These are phyloP conservation scores for Scytalopus superciliaris DNA, from an alignment of 2,113 vertebrate species.

Conservation along the genomic window DNA sequence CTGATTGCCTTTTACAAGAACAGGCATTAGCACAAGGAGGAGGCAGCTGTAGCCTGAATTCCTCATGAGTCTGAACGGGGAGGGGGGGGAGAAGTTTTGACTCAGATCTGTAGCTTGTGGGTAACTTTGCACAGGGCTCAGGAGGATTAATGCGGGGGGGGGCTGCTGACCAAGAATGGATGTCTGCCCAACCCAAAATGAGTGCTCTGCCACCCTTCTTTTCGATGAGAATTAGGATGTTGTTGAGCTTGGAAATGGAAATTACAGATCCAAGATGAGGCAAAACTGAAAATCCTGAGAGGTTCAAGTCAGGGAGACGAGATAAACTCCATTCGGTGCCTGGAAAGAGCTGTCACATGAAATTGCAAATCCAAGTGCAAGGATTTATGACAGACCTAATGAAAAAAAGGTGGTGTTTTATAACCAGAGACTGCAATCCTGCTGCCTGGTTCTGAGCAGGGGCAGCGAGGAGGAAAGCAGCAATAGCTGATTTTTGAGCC, in stretches of 20 bases:
- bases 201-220: background rate
- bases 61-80: background rate
- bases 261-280: background rate
- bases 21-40: background rate
- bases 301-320: background rate
- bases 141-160: background rate
- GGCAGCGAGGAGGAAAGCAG: background rate
- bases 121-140: background rate
- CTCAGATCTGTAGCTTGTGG: background rate
- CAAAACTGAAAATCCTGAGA: constrained; percentile 5
- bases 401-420: background rate
- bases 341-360: constrained; percentile 45
- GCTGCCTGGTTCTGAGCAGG: background rate
- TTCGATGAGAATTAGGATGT: background rate
- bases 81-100: background rate
- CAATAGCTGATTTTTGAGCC: background rate
- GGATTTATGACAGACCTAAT: constrained; percentile 41
- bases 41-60: background rate
- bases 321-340: background rate
- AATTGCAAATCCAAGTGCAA: constrained; percentile 27
- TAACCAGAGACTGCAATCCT: constrained; percentile 10
- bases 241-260: background rate
- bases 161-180: background rate
- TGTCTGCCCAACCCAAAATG: background rate
- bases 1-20: background rate